phyloP scores from a whole-genome alignment of 2,113 vertebrate genomes.

The Corvus hawaiiensis region DNA sequence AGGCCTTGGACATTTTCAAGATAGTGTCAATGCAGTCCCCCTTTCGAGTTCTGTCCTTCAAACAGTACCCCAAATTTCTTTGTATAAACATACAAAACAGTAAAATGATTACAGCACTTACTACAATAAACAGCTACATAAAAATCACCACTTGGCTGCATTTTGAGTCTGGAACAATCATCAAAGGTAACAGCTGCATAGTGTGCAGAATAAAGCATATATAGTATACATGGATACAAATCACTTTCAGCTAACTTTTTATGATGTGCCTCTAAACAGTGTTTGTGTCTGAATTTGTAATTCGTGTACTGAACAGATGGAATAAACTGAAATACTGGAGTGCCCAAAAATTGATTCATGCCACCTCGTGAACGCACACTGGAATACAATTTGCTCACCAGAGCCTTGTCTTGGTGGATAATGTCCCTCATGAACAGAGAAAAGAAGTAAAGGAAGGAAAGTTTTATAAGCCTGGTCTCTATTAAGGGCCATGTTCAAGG shows the following conservation, averaged over 20 bases:
- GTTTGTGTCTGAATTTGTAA: not conserved
- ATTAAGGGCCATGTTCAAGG: not conserved
- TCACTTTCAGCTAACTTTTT: conserved; percentile 25
- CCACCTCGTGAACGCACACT: not conserved
- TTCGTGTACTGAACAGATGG: conserved; percentile 8
- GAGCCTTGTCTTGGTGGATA: not conserved
- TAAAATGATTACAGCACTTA: not conserved
- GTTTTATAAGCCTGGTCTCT: not conserved
- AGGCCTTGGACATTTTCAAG: not conserved
- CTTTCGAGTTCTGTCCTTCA: not conserved
- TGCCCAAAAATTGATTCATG: not conserved
- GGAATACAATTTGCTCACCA: not conserved
- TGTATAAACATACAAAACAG: not conserved
- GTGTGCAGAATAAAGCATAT: not conserved
- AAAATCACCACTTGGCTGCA: not conserved
- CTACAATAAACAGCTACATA: not conserved
- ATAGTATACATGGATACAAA: not conserved
- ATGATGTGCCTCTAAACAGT: not conserved
- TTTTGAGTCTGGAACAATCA: not conserved
- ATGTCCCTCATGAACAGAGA: not conserved
- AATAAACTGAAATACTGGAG: not conserved
- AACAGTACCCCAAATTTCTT: not conserved
- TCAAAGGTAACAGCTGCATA: not conserved
- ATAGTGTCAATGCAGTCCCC: not conserved
- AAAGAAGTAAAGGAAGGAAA: not conserved